phyloP scores from a whole-genome alignment of 2,797 vertebrate species.

The Huso huso region DNA sequence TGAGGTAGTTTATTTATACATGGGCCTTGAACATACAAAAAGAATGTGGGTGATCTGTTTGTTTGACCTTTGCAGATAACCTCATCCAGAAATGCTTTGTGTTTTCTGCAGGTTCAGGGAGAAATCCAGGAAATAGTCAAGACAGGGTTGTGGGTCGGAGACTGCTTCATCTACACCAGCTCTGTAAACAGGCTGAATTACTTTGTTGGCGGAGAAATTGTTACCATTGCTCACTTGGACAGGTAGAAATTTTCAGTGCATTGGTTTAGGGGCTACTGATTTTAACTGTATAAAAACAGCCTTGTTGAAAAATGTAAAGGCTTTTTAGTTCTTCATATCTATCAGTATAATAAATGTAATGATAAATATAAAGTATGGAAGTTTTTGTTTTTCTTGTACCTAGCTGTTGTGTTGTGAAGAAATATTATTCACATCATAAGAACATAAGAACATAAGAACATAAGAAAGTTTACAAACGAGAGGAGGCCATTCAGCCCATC shows the following conservation, averaged over 20 bases:
- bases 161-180: constrained; percentile 98
- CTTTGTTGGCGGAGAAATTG: constrained; percentile 96
- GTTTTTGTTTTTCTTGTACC: neutral
- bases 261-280: no score
- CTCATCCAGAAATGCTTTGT: constrained; percentile 6
- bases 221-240: constrained; percentile 96
- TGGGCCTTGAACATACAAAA: neutral
- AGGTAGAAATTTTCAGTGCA: constrained; percentile 57
- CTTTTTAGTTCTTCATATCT: no score
- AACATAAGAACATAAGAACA: no score
- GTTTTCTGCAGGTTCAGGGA: constrained; percentile 75
- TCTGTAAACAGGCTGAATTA: constrained; percentile 98
- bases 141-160: constrained; percentile 95
- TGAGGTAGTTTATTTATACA: constrained; percentile 61
- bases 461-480: no score
- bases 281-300: no score
- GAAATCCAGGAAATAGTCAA: constrained; percentile 98
- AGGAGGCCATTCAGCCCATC: no score
- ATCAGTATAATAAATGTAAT: neutral
- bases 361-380: neutral
- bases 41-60: neutral
- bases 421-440: constrained; percentile 7
- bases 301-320: no score
- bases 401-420: no score
- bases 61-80: no score